phyloP scores from a whole-genome alignment of 2,113 vertebrate species.

The Herpailurus yagouaroundi region DNA sequence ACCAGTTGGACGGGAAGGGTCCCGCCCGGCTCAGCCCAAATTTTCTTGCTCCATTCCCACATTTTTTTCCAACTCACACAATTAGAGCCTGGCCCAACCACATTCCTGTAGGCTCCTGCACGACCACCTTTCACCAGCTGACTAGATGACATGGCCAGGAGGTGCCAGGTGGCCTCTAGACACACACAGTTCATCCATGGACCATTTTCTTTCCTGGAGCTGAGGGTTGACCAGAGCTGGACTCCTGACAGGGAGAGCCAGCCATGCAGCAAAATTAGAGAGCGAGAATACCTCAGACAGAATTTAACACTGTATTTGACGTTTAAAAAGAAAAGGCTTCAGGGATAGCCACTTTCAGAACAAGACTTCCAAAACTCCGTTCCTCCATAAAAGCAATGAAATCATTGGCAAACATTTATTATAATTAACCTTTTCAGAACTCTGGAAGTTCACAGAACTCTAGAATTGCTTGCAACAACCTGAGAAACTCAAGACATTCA shows the following conservation, averaged over 20 bases:
- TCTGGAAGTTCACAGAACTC: neutral
- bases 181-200: neutral
- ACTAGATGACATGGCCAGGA: neutral
- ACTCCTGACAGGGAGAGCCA: neutral
- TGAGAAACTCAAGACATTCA: neutral
- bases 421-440: neutral
- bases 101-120: neutral
- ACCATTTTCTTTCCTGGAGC: neutral
- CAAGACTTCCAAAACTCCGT: neutral
- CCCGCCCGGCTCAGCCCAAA: neutral
- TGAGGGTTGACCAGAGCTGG: neutral
- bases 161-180: neutral
- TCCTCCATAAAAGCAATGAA: neutral
- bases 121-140: neutral
- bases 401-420: neutral
- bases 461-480: neutral
- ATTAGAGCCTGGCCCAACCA: neutral
- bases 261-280: neutral
- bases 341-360: neutral
- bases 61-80: neutral
- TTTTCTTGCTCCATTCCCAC: neutral
- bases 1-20: fast-evolving
- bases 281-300: neutral
- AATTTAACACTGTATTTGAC: neutral
- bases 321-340: neutral